Conservation (phyloP, 1,140 invertebrate species). For the Halesus radiatus region DNA sequence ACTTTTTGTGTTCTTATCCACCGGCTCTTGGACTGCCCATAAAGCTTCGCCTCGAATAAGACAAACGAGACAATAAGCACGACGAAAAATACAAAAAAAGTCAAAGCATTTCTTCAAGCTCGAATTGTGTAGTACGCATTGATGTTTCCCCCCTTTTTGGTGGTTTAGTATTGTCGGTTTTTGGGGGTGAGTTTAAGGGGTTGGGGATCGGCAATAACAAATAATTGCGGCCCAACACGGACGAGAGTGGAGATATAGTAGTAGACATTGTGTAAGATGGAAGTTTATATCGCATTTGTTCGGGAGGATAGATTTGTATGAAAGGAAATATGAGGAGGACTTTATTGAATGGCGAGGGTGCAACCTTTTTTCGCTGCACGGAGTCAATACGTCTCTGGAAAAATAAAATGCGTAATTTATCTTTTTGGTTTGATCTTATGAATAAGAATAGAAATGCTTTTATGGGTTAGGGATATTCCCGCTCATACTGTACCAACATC, state of each 20-base stretch:
- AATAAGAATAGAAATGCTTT: too few relatives aligned
- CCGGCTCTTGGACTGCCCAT: slow-evolving; percentile 30
- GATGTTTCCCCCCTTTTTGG: background rate
- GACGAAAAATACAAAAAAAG: background rate
- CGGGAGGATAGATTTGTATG: slow-evolving; percentile 39
- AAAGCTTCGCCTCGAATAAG: background rate
- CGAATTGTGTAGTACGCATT: background rate
- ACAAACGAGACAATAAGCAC: background rate
- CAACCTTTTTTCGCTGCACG: slow-evolving; percentile 22
- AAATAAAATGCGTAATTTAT: slow-evolving; percentile 28
- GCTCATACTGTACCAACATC: too few relatives aligned
- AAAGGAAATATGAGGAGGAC: slow-evolving; percentile 37
- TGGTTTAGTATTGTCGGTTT: background rate
- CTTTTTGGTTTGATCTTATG: too few relatives aligned
- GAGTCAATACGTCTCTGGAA: slow-evolving; percentile 16
- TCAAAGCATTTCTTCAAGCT: background rate
- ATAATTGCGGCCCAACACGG: slow-evolving; percentile 41
- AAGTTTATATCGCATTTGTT: slow-evolving; percentile 43
- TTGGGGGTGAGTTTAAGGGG: background rate
- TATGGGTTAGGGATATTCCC: too few relatives aligned
- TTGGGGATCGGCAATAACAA: slow-evolving; percentile 39
- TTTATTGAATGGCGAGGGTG: slow-evolving; percentile 43
- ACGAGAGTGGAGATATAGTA: slow-evolving; percentile 27
- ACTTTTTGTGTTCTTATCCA: slow-evolving; percentile 54
- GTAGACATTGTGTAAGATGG: slow-evolving; percentile 40